phyloP scores from a whole-genome alignment of 2,797 vertebrate species.

The Yasuhikotakia modesta region DNA sequence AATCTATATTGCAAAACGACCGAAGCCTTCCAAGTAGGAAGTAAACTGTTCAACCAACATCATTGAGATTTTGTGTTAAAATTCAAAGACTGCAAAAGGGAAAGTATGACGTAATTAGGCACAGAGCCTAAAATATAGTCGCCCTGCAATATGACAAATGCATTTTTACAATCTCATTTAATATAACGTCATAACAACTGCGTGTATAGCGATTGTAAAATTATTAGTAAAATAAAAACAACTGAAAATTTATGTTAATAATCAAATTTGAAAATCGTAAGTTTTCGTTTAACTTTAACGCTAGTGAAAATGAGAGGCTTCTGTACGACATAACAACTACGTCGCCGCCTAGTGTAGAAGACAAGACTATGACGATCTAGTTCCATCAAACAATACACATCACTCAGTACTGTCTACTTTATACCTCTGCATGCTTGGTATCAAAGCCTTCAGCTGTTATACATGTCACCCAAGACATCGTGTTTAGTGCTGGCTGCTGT shows the following conservation, averaged over 20 bases:
- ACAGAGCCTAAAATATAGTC: no score
- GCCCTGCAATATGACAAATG: no score
- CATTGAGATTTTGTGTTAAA: no score
- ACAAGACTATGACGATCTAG: not conserved
- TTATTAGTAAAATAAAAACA: not conserved
- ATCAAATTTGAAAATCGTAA: not conserved
- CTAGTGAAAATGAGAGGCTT: not conserved
- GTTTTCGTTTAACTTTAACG: not conserved
- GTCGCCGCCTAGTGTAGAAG: not conserved
- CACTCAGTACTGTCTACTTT: not conserved
- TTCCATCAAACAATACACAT: conserved; percentile 8
- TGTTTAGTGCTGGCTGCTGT: conserved; percentile 58
- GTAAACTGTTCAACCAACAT: no score
- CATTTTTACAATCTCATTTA: no score
- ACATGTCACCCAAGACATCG: conserved; percentile 40
- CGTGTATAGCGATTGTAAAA: not conserved
- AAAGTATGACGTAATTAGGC: no score
- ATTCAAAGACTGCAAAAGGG: no score
- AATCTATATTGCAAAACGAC: not conserved
- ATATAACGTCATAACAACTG: not conserved
- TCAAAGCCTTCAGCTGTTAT: conserved; percentile 37
- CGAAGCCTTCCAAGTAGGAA: no score
- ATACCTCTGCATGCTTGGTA: not conserved
- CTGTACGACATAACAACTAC: not conserved
- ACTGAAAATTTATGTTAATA: not conserved